Base-by-base conservation (phyloP, 2,888 invertebrate genomes). In the Acleris holmiana region DNA sequence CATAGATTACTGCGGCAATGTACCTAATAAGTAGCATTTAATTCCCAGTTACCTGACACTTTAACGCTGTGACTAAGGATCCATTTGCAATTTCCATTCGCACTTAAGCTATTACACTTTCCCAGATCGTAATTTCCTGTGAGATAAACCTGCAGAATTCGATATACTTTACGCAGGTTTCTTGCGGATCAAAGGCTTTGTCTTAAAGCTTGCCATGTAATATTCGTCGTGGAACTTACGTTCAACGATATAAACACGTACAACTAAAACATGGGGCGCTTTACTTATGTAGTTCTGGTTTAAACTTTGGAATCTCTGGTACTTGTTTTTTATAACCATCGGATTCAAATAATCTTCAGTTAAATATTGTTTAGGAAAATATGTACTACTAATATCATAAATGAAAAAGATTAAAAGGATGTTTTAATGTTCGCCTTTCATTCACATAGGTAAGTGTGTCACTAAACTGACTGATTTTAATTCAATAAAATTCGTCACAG, bases 111-210 rank as follows among this genome's bases (percentile, higher is more conserved):
- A 50, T 55, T 60, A 60, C 54, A 60, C 48, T 65, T 65, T 65
- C 49, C 35, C 59, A 55, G 63, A 51, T 66, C 55, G 60, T 54
- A 59, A 67, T 65, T 67, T 68, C 68, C 65, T 68, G 64, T 65
- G 61, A 64, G 55, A 65, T 65, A 67, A 59, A 58, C 61, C 61
- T 35, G 67, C 25, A 49, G 49, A 65, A 67, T 68, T 67, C 47
- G 64, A 67, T 67, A 64, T 63, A 63, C 60, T 63, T 63, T 53
- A 46, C 65, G 64, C 54, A 66, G 59, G 59, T 57, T 41, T 53
- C 44, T 67, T 56, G 29, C 56, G 50, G 56, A 63, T 68, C 62
- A 63, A 59, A 61, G 53, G 66, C 57, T 63, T 65, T 63, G 54
- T 66, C 57, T 66, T 59, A 6, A 49, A 66, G 46, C 55, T 64